Conservation (phyloP, 2,113 vertebrate species). For the Sceloporus undulatus region DNA sequence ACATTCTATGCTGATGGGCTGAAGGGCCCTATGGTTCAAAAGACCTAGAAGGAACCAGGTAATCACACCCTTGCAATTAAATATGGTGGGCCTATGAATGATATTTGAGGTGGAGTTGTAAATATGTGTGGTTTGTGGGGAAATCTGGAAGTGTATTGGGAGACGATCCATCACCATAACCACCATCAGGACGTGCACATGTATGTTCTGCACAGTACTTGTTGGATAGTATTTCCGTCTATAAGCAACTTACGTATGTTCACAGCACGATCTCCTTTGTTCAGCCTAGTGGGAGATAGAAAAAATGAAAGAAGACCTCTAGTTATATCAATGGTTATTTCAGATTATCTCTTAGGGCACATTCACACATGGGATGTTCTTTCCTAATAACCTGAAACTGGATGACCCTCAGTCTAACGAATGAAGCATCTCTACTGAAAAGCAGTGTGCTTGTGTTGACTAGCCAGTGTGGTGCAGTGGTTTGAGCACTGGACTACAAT, state of each 20-base stretch:
- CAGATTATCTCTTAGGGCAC: not conserved
- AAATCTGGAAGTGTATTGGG: not conserved
- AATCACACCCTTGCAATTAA: not conserved
- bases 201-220: not conserved
- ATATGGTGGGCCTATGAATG: not conserved
- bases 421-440: too few species aligned
- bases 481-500: too few species aligned
- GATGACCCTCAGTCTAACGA: not conserved
- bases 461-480: too few species aligned
- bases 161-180: not conserved
- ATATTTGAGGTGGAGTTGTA: not conserved
- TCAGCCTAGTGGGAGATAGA: constrained; percentile 51
- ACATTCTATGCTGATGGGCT: not conserved
- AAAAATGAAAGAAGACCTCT: not conserved
- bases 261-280: constrained; percentile 43
- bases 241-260: constrained; percentile 64
- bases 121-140: not conserved
- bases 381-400: not conserved
- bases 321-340: not conserved
- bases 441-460: too few species aligned
- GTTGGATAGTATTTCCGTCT: not conserved
- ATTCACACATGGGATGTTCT: not conserved
- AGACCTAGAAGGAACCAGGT: not conserved
- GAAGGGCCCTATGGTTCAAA: not conserved
- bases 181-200: not conserved